Percentiles rank a stretch among this genome's conserved stretches.
Conservation (phyloP, 1,140 invertebrate species). For the Heliconius nattereri region DNA sequence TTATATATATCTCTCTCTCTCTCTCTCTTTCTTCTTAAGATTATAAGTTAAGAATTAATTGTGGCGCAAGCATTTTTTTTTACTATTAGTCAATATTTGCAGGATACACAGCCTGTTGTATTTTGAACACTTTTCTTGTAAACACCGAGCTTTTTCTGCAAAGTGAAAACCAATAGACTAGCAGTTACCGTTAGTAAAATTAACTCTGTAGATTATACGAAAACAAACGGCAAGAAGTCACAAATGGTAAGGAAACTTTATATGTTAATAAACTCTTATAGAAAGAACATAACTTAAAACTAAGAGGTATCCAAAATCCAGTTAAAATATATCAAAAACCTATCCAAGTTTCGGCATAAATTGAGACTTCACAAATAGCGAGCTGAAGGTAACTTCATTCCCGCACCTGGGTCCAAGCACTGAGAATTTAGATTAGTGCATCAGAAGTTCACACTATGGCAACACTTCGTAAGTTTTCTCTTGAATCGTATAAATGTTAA, state of each 20-base stretch:
- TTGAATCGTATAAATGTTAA: conserved; percentile 78
- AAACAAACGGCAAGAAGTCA: too few relatives aligned
- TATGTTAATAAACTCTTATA: not conserved
- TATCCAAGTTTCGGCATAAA: conserved; percentile 57
- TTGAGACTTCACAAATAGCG: conserved; percentile 54
- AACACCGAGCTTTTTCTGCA: too few relatives aligned
- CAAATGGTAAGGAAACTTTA: not conserved
- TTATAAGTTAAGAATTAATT: not conserved
- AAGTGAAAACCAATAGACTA: too few relatives aligned
- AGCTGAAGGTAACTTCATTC: conserved; percentile 52
- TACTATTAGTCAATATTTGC: not conserved
- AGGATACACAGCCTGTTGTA: not conserved
- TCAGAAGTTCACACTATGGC: conserved; percentile 50
- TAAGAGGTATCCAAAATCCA: conserved; percentile 9
- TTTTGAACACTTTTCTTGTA: too few relatives aligned
- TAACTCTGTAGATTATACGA: too few relatives aligned
- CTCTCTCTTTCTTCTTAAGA: too few relatives aligned
- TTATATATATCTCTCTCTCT: too few relatives aligned
- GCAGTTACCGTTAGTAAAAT: too few relatives aligned
- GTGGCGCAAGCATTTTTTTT: not conserved
- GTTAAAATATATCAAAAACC: conserved; percentile 38
- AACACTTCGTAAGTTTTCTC: conserved; percentile 60
- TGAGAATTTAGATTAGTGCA: conserved; percentile 71
- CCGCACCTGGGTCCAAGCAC: conserved; percentile 52
- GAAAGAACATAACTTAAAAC: conserved; percentile 1